phyloP scores from a whole-genome alignment of 2,113 vertebrate genomes.

The Origma solitaria region DNA sequence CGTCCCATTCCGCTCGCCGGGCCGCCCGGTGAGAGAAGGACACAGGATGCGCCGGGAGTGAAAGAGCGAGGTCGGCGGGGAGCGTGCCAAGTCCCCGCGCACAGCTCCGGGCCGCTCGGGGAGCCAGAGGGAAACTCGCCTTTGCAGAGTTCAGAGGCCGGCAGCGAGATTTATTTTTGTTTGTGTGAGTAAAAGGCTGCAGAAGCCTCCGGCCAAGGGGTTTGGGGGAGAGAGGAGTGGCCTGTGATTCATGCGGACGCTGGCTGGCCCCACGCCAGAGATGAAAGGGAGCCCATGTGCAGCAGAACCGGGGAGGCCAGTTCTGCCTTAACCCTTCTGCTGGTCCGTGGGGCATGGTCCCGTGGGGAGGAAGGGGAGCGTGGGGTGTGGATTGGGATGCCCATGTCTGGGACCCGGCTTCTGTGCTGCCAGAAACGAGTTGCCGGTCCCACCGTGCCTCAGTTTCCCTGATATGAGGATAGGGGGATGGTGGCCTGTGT shows the following conservation, averaged over 20 bases:
- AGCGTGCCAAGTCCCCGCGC: constrained; percentile 74
- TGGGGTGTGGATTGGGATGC: accelerated
- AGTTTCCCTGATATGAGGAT: background rate
- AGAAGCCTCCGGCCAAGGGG: constrained; percentile 72
- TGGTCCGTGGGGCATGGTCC: accelerated
- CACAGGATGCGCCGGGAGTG: constrained; percentile 81
- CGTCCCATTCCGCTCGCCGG: constrained; percentile 76
- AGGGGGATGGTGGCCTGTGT: background rate
- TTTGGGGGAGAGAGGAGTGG: constrained; percentile 48
- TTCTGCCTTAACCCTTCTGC: constrained; percentile 46
- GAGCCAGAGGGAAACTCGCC: constrained; percentile 73
- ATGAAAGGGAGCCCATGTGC: constrained; percentile 60
- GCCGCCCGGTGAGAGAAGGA: constrained; percentile 79
- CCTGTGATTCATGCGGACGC: constrained; percentile 70
- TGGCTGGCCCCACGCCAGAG: constrained; percentile 59
- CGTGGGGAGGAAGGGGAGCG: background rate
- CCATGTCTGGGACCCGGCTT: accelerated
- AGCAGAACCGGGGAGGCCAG: constrained; percentile 59
- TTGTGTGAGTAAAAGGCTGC: constrained; percentile 79
- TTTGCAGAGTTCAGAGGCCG: constrained; percentile 78
- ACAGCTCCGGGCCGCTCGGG: constrained; percentile 65
- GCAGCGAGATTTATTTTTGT: constrained; percentile 80
- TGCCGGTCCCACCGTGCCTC: background rate
- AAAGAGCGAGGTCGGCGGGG: constrained; percentile 78
- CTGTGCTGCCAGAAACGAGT: background rate